These are phyloP conservation scores for Ceryle rudis DNA, from an alignment of 2,797 vertebrate species.

Conservation along the genomic window DNA sequence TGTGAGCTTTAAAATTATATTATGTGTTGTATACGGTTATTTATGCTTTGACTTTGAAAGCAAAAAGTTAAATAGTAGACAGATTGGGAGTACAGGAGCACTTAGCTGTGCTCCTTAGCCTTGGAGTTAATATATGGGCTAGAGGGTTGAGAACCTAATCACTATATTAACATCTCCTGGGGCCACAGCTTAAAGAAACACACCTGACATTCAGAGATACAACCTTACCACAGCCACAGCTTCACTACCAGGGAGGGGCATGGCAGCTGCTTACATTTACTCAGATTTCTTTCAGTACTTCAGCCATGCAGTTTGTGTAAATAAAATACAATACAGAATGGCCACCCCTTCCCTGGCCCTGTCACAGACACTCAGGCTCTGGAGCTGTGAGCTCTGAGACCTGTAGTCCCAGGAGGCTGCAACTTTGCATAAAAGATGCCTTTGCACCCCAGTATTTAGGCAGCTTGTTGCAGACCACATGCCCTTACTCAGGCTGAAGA, in stretches of 20 bases:
- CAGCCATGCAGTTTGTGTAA: neutral
- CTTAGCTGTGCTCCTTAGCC: neutral
- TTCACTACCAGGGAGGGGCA: neutral
- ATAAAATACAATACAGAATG: neutral
- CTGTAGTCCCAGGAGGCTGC: neutral
- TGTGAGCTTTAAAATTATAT: constrained; percentile 34
- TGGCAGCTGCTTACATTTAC: neutral
- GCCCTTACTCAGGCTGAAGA: neutral
- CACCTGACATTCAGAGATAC: neutral
- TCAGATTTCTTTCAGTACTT: neutral
- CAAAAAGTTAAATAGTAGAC: neutral
- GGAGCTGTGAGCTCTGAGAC: neutral
- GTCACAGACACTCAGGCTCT: neutral
- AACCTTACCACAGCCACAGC: neutral
- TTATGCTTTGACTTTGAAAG: constrained; percentile 1
- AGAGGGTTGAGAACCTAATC: neutral
- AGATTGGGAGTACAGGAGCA: neutral
- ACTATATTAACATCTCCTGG: neutral
- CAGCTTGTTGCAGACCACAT: accelerated
- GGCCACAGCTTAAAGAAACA: neutral
- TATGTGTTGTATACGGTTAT: neutral
- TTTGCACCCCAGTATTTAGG: neutral
- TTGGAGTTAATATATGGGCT: neutral
- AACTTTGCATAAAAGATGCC: neutral
- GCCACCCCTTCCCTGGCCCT: no score